Evolutionary conservation across 2,888 invertebrate species (phyloP).

Genomic region (Drosophila mercatorum): DNA sequence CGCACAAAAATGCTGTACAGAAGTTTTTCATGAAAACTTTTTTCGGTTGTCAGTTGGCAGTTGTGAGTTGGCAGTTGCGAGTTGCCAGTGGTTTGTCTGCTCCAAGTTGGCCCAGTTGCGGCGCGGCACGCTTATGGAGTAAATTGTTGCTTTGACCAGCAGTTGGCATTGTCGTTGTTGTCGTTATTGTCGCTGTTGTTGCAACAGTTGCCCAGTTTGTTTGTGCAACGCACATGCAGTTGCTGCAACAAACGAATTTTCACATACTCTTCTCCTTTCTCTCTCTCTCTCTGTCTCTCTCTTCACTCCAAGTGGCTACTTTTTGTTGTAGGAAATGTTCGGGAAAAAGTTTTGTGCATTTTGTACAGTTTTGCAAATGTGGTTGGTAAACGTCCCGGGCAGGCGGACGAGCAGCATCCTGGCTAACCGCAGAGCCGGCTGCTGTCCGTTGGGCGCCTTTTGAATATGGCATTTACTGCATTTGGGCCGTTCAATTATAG

Average conservation of each 20-base stretch:
- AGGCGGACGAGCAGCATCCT: not conserved
- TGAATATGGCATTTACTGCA: constrained; percentile 41
- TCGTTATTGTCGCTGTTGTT: constrained; percentile 20
- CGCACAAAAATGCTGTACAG: constrained; percentile 37
- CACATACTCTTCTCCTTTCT: constrained; percentile 5
- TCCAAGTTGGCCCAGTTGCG: constrained; percentile 34
- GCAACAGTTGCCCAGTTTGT: constrained; percentile 38
- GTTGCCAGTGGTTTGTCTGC: constrained; percentile 19
- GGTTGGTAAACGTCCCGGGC: constrained; percentile 14
- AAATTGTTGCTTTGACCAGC: constrained; percentile 77
- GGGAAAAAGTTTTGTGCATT: constrained; percentile 36
- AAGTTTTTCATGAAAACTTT: constrained; percentile 37
- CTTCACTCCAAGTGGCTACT: constrained; percentile 32
- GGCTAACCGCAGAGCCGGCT: constrained; percentile 18
- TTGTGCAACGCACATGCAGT: constrained; percentile 34
- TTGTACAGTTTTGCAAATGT: constrained; percentile 36
- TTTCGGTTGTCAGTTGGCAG: constrained; percentile 26
- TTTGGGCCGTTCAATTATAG: constrained; percentile 55
- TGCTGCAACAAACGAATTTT: constrained; percentile 18
- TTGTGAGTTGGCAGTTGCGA: constrained; percentile 3
- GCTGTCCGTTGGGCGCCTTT: constrained; percentile 26
- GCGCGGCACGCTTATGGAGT: constrained; percentile 56
- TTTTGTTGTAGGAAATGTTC: constrained; percentile 34
- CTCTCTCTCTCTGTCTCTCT: not conserved
- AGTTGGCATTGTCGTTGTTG: constrained; percentile 19